A percentile compares a stretch with the other conserved stretches of the same genome.
Conservation (phyloP, 2,888 invertebrate genomes). For the Gerosis bhagava region DNA sequence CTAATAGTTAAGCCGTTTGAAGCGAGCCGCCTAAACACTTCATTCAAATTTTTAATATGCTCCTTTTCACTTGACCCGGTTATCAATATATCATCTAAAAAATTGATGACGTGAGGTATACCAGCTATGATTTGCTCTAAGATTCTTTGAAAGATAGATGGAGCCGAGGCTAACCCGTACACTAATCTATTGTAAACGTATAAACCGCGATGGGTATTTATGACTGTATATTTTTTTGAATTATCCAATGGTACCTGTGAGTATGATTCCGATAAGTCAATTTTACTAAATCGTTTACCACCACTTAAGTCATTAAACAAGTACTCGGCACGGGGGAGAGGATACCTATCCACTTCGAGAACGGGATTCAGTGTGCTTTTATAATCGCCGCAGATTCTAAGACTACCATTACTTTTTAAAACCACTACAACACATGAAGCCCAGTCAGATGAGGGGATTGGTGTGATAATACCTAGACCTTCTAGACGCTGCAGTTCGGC, state of each 20-base stretch:
- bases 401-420: neutral
- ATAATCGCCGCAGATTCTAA: slow-evolving; percentile 9
- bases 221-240: neutral
- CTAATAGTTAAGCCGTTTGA: neutral
- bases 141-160: neutral
- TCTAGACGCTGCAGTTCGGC: neutral
- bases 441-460: neutral
- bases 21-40: neutral
- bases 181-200: neutral
- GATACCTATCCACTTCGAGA: neutral
- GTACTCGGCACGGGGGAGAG: neutral
- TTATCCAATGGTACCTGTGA: neutral
- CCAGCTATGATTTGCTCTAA: neutral
- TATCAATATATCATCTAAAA: slow-evolving; percentile 7
- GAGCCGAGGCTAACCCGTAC: neutral
- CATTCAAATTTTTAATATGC: neutral
- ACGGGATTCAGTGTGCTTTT: neutral
- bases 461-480: neutral
- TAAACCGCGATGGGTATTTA: slow-evolving; percentile 2
- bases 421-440: neutral
- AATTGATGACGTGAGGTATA: neutral
- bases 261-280: slow-evolving; percentile 1
- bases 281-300: neutral
- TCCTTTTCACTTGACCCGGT: neutral
- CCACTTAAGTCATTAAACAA: slow-evolving; percentile 4